Base-by-base conservation (phyloP, 2,888 invertebrate species). In the Caenorhabditis sp. region DNA sequence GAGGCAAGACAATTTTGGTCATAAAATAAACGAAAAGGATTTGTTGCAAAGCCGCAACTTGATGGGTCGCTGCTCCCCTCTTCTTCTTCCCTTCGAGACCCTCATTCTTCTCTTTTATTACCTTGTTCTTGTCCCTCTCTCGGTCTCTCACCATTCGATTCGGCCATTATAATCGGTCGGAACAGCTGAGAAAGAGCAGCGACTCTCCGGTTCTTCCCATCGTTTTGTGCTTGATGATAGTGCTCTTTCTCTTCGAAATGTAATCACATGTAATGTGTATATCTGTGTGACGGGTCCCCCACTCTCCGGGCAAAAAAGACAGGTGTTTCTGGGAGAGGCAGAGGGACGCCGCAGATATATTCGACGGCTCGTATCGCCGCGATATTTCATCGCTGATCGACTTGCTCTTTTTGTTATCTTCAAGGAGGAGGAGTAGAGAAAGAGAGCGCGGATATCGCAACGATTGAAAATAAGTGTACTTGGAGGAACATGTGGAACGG, bases 241-340 rank as follows among this genome's bases (percentile, higher is more conserved):
- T 50, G 15, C 46, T 24, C 15, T 11, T 15, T 20, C 24, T 27
- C 39, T 68, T 45, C 37, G 58, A 68, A 68, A 68, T 68, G 68
- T 68, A 68, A 68, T 68, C 68, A 58, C 68, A 68, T 68, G 68
- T 68, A 68, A 68, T 68, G 59, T 68, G 59, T 68, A 68, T 59
- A 45, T 52, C 43, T 37, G 17, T 22, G 30, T 35, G 56, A 37
- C 30, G 7, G 22, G 52, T 43, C n/a, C n/a, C n/a, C n/a, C n/a
- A n/a, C 55, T 22, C 56, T 66, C 66, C n/a, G n/a, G n/a, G 66
- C 20, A 46, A 58, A 68, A 68, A 68, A 68, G 68, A 68, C 68
- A 68, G 68, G 68, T 68, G 68, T 68, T 68, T 68, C 68, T 52
- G 35, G 13, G 39, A 7, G 37, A 20, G 11, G 15, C 9, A 41